Evolutionary conservation across 2,888 invertebrate species (phyloP).

Genomic region (Callinectes sapidus): DNA sequence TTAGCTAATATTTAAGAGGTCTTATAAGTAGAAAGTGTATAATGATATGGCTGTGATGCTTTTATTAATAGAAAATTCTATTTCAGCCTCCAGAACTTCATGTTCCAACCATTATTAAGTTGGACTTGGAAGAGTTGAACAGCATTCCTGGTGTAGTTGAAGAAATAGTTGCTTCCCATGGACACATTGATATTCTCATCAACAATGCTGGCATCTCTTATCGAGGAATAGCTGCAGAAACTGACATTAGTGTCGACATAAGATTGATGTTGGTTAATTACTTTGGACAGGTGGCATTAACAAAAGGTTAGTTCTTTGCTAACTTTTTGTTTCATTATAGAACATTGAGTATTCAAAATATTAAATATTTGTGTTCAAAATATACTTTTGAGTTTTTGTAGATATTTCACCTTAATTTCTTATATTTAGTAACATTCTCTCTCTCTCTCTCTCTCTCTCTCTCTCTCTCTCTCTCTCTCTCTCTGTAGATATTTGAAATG

Average conservation of each 20-base stretch:
- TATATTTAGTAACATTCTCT: not conserved
- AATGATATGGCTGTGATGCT: not conserved
- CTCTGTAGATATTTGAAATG: too few relatives aligned
- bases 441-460: too few relatives aligned
- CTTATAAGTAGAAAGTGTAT: not conserved
- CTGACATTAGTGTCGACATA: constrained; percentile 87
- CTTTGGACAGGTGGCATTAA: constrained; percentile 92
- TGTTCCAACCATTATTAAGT: constrained; percentile 84
- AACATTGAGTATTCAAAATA: too few relatives aligned
- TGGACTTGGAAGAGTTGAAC: constrained; percentile 86
- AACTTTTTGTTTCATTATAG: not conserved
- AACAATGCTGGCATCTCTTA: constrained; percentile 92
- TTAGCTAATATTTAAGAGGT: not conserved
- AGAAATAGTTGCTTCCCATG: constrained; percentile 83
- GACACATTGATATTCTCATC: constrained; percentile 89
- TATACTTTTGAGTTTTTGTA: not conserved
- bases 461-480: too few relatives aligned
- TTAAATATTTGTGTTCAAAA: too few relatives aligned
- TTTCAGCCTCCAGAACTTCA: constrained; percentile 80
- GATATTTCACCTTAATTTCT: not conserved
- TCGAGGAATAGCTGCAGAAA: constrained; percentile 83
- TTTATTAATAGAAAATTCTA: not conserved
- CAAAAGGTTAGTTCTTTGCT: constrained; percentile 80
- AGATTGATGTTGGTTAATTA: constrained; percentile 95
- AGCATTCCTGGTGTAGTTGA: constrained; percentile 81